Conservation (phyloP, 2,888 invertebrate genomes). For the Branchipolynoe longqiensis region DNA sequence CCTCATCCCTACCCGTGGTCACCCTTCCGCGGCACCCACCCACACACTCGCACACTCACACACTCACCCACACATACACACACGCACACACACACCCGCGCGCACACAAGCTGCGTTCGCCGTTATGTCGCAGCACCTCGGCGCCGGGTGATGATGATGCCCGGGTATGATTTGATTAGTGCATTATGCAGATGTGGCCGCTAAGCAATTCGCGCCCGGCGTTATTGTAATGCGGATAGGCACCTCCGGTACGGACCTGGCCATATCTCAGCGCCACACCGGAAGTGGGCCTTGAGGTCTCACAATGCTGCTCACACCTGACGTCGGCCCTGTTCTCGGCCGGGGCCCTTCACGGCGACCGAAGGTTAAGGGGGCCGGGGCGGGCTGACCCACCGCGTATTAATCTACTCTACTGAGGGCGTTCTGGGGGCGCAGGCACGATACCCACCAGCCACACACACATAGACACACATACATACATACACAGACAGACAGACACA, state of each 20-base stretch:
- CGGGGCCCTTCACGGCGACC: background rate
- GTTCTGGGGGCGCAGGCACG: background rate
- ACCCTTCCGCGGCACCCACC: no score
- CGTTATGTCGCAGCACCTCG: background rate
- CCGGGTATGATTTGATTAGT: constrained; percentile 42
- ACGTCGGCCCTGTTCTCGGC: background rate
- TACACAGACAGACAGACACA: no score
- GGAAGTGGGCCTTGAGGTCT: background rate
- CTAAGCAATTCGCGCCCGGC: background rate
- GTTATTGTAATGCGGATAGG: constrained; percentile 1
- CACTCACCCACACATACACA: background rate
- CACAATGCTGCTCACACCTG: constrained; percentile 33
- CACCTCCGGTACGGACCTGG: background rate
- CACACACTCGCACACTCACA: background rate
- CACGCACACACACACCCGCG: constrained; percentile 3
- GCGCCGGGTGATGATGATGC: background rate
- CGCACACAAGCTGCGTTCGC: background rate
- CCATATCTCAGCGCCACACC: constrained; percentile 20
- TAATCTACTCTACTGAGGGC: constrained; percentile 23
- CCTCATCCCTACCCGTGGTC: no score
- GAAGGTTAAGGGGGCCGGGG: constrained; percentile 15
- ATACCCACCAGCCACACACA: background rate
- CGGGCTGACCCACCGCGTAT: background rate
- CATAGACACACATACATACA: no score
- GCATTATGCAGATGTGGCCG: constrained; percentile 28